A percentile compares a stretch with the other conserved stretches of the same genome.
These are phyloP conservation scores for Gandaritis pyraliata DNA, from an alignment of 2,888 invertebrate genomes.

Conservation along the genomic window DNA sequence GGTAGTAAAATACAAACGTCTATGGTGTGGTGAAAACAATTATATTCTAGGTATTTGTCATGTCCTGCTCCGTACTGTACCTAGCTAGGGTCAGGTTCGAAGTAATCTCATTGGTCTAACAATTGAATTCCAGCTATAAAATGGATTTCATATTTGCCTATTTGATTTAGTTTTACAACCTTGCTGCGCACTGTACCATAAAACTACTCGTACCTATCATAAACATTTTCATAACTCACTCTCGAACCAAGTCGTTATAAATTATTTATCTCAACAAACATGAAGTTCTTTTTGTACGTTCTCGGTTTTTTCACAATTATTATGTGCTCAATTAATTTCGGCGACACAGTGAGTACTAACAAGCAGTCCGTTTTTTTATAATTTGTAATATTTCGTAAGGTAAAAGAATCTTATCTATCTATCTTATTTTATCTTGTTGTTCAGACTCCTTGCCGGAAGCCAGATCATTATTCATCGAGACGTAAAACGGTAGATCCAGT, in stretches of 20 bases:
- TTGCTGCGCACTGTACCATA: constrained; percentile 6
- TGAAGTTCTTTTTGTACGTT: constrained; percentile 17
- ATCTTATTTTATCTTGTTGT: constrained; percentile 43
- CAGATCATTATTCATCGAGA: constrained; percentile 38
- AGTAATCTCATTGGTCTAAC: not conserved
- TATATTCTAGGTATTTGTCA: too few relatives aligned
- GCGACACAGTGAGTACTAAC: constrained; percentile 27
- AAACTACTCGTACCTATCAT: constrained; percentile 4
- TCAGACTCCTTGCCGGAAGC: constrained; percentile 48
- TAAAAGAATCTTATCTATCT: constrained; percentile 10
- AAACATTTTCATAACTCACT: constrained; percentile 1
- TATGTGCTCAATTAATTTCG: constrained; percentile 26
- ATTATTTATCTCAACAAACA: constrained; percentile 13
- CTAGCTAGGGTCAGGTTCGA: too few relatives aligned
- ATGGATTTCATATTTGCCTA: not conserved
- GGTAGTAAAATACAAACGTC: too few relatives aligned
- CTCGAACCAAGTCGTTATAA: not conserved
- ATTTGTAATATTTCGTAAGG: constrained; percentile 6
- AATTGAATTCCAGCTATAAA: constrained; percentile 1
- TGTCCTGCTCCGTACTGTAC: too few relatives aligned
- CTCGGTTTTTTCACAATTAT: constrained; percentile 22
- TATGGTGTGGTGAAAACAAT: too few relatives aligned
- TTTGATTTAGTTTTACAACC: constrained; percentile 19
- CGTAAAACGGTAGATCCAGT: constrained; percentile 43
- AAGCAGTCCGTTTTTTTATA: not conserved